phyloP scores from a whole-genome alignment of 2,113 vertebrate species.

The Chloropsis hardwickii region DNA sequence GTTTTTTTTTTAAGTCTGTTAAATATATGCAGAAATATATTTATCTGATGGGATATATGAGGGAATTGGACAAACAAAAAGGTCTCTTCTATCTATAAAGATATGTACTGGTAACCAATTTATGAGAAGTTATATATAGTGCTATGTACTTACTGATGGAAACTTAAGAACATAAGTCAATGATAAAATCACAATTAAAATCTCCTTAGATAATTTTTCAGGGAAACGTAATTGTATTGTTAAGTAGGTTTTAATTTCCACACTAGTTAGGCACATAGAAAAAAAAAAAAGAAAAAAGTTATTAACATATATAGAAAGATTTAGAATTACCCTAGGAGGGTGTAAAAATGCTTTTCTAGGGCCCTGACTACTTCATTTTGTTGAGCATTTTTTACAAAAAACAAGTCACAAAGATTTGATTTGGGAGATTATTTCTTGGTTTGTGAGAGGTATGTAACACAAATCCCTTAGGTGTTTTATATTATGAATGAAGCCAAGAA shows the following conservation, averaged over 20 bases:
- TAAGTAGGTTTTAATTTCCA: background rate
- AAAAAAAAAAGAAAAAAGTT: background rate
- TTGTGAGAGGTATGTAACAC: background rate
- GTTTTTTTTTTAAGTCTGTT: background rate
- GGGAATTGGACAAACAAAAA: background rate
- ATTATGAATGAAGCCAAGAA: background rate
- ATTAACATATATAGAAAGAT: background rate
- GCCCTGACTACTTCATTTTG: background rate
- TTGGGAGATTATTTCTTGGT: background rate
- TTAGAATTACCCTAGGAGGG: background rate
- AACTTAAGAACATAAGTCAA: background rate
- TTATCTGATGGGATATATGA: background rate
- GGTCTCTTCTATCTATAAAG: background rate
- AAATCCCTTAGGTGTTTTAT: background rate
- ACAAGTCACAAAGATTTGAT: background rate
- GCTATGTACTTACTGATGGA: background rate
- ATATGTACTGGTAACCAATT: background rate
- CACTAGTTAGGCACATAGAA: background rate
- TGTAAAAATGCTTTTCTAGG: background rate
- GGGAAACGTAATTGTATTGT: background rate
- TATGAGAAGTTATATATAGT: background rate
- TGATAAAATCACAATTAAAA: background rate
- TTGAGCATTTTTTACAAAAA: background rate
- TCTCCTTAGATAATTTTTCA: background rate
- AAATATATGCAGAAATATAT: background rate